Base-by-base conservation (phyloP, 2,888 invertebrate genomes). In the Beris morrisii region DNA sequence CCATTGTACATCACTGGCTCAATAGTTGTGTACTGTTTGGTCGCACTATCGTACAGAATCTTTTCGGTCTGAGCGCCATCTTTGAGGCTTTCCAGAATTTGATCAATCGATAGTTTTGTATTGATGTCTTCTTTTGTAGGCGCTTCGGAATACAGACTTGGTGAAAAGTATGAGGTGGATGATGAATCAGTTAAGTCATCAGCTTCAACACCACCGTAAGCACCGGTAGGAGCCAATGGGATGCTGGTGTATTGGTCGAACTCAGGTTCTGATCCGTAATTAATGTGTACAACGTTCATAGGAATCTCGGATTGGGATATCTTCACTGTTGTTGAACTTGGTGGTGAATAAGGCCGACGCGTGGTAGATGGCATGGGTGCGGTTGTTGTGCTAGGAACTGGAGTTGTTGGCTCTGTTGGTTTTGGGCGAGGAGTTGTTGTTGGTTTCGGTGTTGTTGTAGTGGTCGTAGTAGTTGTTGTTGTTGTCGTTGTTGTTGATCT, bases 81-180 rank as follows among this genome's bases (percentile, higher is more conserved):
- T 4, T 78, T 77, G 0, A 79, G 72, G 5, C 75, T 75, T 58
- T 77, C 76, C 46, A 79, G 73, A 31, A 79, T 78, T 72, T 79
- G 78, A 69, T 79, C 77, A 71, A 78, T 76, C 0, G 79, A 78
- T 3, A 75, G 69, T 61, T 77, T 74, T 4, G 77, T 73, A 43
- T 74, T 70, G 5, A 74, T 70, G 65, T 76, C 78, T 3, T 75
- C 74, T 2, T 76, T 45, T 31, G 43, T n/a, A 9, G 56, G 45
- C 9, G 58, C 12, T 11, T 61, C 12, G 13, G 63, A 46, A 28
- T 61, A 30, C 3, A 52, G 15, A 2, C 28, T 32, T 15, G 50
- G 22, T 38, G 61, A 52, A n/a, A 50, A 11, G 15, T 61, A 61
- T 4, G 46, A 53, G 1, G 11, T 46, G 5, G 57, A 45, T n/a